A percentile compares a stretch with the other conserved stretches of the same genome.
Conservation (phyloP, 2,888 invertebrate species). For the Brachyptera putata region DNA sequence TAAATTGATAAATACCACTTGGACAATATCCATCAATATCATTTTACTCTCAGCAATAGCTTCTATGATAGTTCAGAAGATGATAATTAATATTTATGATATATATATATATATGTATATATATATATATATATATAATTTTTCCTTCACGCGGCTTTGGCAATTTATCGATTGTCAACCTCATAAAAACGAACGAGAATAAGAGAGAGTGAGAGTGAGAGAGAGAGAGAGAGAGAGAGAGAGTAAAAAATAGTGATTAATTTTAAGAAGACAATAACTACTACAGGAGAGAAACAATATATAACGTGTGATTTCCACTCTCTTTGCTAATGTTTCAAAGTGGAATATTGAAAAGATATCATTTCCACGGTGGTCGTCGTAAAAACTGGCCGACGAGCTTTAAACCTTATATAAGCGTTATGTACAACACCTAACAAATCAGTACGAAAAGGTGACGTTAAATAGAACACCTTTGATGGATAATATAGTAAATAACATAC, state of each 20-base stretch:
- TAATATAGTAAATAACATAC: constrained; percentile 27
- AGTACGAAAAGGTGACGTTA: constrained; percentile 34
- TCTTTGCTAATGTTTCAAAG: too few relatives aligned
- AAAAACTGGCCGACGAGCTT: not conserved
- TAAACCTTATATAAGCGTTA: not conserved
- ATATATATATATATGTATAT: not conserved
- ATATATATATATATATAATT: constrained; percentile 23
- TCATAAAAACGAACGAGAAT: constrained; percentile 33
- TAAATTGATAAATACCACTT: too few relatives aligned
- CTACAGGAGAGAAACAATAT: not conserved
- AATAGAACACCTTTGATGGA: constrained; percentile 20
- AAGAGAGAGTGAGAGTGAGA: constrained; percentile 27
- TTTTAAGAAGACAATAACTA: not conserved
- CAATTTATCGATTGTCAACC: constrained; percentile 36
- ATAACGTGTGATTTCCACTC: too few relatives aligned
- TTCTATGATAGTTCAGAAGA: constrained; percentile 16
- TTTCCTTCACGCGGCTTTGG: constrained; percentile 33
- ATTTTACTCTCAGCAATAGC: not conserved
- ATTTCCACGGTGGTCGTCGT: not conserved
- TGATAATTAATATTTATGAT: constrained; percentile 28
- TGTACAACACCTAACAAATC: constrained; percentile 31
- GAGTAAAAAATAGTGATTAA: constrained; percentile 28
- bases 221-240: constrained; percentile 22
- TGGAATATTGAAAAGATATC: too few relatives aligned
- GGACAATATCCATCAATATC: not conserved